Evolutionary conservation across 2,888 invertebrate genomes (phyloP), one percentile per base, ranked within the genome.

Genomic region (Nomada hirtipes): DNA sequence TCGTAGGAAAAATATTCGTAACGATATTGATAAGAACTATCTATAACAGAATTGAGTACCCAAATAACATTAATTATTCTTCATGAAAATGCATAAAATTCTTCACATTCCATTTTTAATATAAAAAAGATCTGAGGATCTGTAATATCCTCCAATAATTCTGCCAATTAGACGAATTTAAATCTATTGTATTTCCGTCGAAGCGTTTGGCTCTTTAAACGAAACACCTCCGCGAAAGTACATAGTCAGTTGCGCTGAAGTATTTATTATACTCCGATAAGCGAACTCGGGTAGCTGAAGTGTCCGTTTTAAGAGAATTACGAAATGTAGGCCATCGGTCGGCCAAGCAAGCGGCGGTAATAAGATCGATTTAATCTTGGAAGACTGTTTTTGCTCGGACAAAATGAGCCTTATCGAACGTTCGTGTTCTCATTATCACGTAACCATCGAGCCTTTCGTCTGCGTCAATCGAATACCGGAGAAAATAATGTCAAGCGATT

Each of bases 321-420:
- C 42, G 76, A 59, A 59, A 79, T 79, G 75, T 69, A 68, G 76
- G 75, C 11, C 63, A 69, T 69, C 75, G 75, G 50, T 52, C 57
- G 50, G n/a, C 50, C 63, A 65, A 26, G 42, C 50, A 47, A 64
- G 63, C 18, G 50, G 4, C n/a, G 23, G 20, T 75, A 79, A 79
- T 69, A 57, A 75, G 78, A 79, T 75, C 68, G 68, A 79, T 69
- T 75, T 75, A 78, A 78, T 78, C 78, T 52, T 13, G 42, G 26
- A 69, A 70, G 64, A 53, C 60, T 26, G 64, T 70, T 61, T 57
- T 55, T 50, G 36, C 67, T 36, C 1, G 20, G 42, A 10, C 50
- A 44, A 13, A 68, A 79, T 67, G 57, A 67, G 70, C 77, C 70
- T 71, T 64, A 59, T 52, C 68, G 29, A 64, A 23, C 59, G 64